Evolutionary conservation across 1,140 invertebrate genomes (phyloP), one percentile per base, ranked within the genome.

Genomic region (Drosophila tani): DNA sequence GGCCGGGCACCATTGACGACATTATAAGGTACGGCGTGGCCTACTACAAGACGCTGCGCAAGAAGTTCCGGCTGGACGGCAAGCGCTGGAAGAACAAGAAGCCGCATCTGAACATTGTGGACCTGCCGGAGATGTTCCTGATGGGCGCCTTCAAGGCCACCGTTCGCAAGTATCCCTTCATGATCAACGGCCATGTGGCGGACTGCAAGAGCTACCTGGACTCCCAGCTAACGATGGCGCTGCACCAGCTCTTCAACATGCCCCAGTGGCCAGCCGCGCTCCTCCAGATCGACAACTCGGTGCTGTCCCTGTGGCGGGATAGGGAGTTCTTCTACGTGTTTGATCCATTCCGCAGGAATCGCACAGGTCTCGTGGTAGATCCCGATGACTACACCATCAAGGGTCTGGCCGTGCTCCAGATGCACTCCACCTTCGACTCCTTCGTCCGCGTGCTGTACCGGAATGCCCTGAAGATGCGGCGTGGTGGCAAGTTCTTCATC

Each of bases 271-370:
- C 91, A 1, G 85, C 92, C 17, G 93, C 84, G 0, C 65, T 94
- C 17, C 71, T 94, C 0, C 92, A 93, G 74, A 92, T 94, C 41
- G 93, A 91, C 19, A 92, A 91, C 46, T 92, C 74, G 0, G 83
- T 91, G 12, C 14, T 94, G 19, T 93, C 91, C 0, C 59, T 94
- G 35, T 94, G 93, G 93, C 87, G 92, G 0, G 93, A 94, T 65
- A 68, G 87, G 6, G 92, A 93, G 27, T 92, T 93, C 75, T 94
- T 92, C 68, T 94, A 93, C 56, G 92, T 90, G 12, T 94, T 94
- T 41, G 94, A 94, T 87, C 93, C 94, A 2, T 94, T 92, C 41
- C 51, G 87, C 19, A 65, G 91, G 9, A 91, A 86, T 46, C 81
- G 79, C 12, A 66, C 65, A 0, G 91, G 91, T 21, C 58, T 84